Conservation (phyloP, 2,113 vertebrate genomes). For the Pterocles gutturalis region DNA sequence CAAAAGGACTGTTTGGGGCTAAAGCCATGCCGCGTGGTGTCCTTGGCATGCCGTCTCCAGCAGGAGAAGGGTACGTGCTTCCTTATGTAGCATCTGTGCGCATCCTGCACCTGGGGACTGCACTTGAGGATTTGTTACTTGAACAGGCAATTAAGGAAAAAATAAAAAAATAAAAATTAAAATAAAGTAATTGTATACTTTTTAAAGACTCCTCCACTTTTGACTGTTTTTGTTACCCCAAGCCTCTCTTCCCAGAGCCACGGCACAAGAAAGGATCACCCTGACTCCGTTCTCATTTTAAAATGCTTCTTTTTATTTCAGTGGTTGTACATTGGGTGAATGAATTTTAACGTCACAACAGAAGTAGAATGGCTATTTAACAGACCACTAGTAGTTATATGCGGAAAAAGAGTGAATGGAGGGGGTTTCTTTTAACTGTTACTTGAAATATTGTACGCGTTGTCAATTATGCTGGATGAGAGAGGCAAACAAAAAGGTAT, state of each 20-base stretch:
- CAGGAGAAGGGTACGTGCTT: neutral
- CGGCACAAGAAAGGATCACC: neutral
- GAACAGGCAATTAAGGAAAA: too few species aligned
- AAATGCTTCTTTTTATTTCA: conserved; percentile 87
- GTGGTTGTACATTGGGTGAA: conserved; percentile 84
- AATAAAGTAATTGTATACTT: neutral
- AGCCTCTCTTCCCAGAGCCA: neutral
- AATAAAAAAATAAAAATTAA: neutral
- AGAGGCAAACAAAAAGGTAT: conserved; percentile 77
- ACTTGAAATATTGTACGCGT: conserved; percentile 67
- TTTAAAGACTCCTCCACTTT: neutral
- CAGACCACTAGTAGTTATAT: conserved; percentile 80
- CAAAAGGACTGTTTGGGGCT: fast-evolving
- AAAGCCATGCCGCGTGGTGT: fast-evolving
- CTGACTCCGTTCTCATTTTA: conserved; percentile 56
- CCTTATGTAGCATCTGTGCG: fast-evolving
- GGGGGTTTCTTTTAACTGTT: conserved; percentile 74
- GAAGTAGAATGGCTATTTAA: conserved; percentile 83
- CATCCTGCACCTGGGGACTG: fast-evolving
- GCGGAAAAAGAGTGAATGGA: conserved; percentile 73
- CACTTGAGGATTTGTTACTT: neutral
- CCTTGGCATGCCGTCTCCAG: fast-evolving
- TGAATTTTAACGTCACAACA: conserved; percentile 83
- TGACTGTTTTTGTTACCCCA: neutral
- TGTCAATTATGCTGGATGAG: conserved; percentile 71